Base-by-base conservation (phyloP, 1,140 invertebrate species). In the Drosophila mojavensis region DNA sequence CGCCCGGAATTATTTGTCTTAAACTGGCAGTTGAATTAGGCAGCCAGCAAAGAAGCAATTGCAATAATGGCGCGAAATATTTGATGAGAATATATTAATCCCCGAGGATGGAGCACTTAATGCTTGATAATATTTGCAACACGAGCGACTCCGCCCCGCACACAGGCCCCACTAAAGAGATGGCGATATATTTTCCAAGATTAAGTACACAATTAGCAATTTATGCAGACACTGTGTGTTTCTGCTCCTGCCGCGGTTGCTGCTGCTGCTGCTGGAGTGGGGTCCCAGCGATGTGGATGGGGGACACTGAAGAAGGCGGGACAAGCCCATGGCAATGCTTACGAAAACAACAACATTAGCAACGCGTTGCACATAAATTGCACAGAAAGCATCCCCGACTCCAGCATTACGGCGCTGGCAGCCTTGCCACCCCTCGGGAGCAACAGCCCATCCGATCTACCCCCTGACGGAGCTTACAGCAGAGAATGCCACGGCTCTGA, bases 11-110 rank as follows among this genome's bases (percentile, higher is more conserved):
- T 45, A 28, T 26, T 61, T 11, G 36, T 39, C 28, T 20, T 43
- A 11, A 67, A 50, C 56, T 61, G 54, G 10, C 54, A 59, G 51
- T 60, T 67, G 41, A 67, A 60, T 68, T 47, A 15, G 11, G 36
- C 48, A 30, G 43, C 43, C 45, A 48, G 43, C 56, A 45, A 63
- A 33, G 9, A 13, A 61, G 48, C 47, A 81, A 84, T 84, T 90
- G 74, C 84, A 90, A 89, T 90, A 89, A 89, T 89, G 85, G 84
- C 78, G 84, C 79, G 85, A 89, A 90, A 89, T 90, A 90, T 89
- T 84, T 89, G 81, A 89, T 89, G 84, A 90, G 84, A 90, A 84
- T 90, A 85, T 89, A 89, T 89, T 90, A 81, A 84, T 90, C 84
- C 81, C 84, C 54, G 26, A 66, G 75, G 80, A 90, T 62, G 48